These are phyloP conservation scores for Muraenolepis orangiensis DNA, from an alignment of 2,797 vertebrate species.

Conservation along the genomic window DNA sequence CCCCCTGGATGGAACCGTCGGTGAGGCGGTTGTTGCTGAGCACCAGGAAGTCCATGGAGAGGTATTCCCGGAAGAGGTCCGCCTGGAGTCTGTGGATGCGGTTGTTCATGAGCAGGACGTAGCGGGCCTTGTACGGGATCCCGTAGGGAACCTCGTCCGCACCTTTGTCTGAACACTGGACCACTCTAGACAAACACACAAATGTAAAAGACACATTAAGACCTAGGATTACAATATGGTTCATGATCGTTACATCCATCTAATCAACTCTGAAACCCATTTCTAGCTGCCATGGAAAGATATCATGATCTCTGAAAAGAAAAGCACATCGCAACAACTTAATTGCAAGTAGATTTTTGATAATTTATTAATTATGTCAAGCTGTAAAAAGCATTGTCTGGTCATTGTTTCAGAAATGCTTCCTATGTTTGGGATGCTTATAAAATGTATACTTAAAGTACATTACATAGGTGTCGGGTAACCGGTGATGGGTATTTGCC, in stretches of 20 bases:
- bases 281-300: too few relatives aligned
- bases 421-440: too few relatives aligned
- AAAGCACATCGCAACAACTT: too few relatives aligned
- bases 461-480: neutral
- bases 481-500: neutral
- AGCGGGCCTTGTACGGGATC: constrained; percentile 67
- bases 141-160: constrained; percentile 64
- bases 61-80: constrained; percentile 60
- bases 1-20: constrained; percentile 53
- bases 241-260: neutral
- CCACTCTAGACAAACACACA: constrained; percentile 58
- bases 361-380: too few relatives aligned
- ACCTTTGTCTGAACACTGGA: constrained; percentile 74
- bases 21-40: constrained; percentile 69
- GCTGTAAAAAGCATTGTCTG: too few relatives aligned
- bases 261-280: too few relatives aligned
- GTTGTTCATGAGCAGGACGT: constrained; percentile 73
- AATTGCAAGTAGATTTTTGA: too few relatives aligned
- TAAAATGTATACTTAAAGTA: too few relatives aligned
- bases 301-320: too few relatives aligned
- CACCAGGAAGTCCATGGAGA: constrained; percentile 64
- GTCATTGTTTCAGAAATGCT: too few relatives aligned
- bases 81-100: constrained; percentile 60
- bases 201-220: neutral
- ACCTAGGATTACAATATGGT: neutral